Evolutionary conservation across 2,888 invertebrate genomes (phyloP).

Genomic region (Siphlonurus alternatus): DNA sequence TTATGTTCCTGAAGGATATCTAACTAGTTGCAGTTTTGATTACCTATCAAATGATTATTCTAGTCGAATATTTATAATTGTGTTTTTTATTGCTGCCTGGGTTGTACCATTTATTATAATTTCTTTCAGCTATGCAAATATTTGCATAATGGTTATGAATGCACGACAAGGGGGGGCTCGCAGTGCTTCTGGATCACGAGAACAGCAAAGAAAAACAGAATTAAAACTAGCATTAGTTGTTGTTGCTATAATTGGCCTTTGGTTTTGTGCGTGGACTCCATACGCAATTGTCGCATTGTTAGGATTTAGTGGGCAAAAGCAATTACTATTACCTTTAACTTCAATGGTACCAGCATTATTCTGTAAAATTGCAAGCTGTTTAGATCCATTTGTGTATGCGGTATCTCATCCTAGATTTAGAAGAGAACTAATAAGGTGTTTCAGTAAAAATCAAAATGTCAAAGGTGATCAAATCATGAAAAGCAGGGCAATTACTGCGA

Average conservation of each 20-base stretch:
- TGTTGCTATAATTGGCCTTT: constrained; percentile 49
- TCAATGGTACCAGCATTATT: constrained; percentile 65
- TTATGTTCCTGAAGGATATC: constrained; percentile 69
- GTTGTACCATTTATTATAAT: constrained; percentile 53
- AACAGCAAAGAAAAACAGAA: constrained; percentile 13
- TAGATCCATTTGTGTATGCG: constrained; percentile 66
- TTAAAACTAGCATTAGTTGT: constrained; percentile 46
- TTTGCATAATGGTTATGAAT: constrained; percentile 32
- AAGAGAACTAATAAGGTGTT: constrained; percentile 35
- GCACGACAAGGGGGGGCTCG: constrained; percentile 48
- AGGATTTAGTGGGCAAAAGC: constrained; percentile 47
- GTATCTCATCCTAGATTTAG: constrained; percentile 63
- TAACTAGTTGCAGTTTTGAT: constrained; percentile 74
- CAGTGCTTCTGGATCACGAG: constrained; percentile 28
- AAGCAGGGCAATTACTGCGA: not conserved
- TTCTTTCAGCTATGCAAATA: constrained; percentile 52
- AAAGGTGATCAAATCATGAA: not conserved
- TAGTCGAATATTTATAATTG: constrained; percentile 50
- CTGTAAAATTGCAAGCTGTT: constrained; percentile 64
- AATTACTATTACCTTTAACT: constrained; percentile 45
- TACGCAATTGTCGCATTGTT: constrained; percentile 59
- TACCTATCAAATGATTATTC: constrained; percentile 36
- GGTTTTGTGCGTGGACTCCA: constrained; percentile 70
- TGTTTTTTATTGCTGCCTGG: constrained; percentile 61
- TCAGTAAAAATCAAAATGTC: constrained; percentile 20